These are phyloP conservation scores for Stegophylla sp. DNA, from an alignment of 2,888 invertebrate genomes.

Conservation along the genomic window DNA sequence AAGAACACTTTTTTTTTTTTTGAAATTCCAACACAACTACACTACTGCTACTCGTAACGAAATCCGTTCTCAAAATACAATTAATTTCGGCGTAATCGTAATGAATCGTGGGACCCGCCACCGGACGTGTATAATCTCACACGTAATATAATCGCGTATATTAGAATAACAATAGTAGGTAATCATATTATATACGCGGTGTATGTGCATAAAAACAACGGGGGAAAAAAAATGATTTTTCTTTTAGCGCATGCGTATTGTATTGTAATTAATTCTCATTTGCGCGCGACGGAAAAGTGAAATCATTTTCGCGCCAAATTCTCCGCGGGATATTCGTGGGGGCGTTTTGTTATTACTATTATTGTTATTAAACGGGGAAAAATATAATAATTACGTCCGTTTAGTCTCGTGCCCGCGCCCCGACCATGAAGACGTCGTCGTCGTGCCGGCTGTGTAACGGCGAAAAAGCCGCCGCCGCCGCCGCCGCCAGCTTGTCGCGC, in stretches of 20 bases:
- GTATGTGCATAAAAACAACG: constrained; percentile 6
- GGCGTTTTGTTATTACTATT: constrained; percentile 3
- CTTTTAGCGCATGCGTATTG: too few relatives aligned
- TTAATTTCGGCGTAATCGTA: too few relatives aligned
- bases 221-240: neutral
- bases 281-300: constrained; percentile 42
- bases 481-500: too few relatives aligned
- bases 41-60: constrained; percentile 13
- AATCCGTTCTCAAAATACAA: constrained; percentile 28
- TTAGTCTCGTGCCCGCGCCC: constrained; percentile 31
- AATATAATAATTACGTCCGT: neutral
- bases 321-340: constrained; percentile 19
- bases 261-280: too few relatives aligned
- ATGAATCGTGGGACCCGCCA: constrained; percentile 30
- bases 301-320: constrained; percentile 27
- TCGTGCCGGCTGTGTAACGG: constrained; percentile 34
- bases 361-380: too few relatives aligned
- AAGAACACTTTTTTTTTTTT: too few relatives aligned
- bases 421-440: constrained; percentile 39
- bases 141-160: constrained; percentile 26
- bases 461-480: neutral
- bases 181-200: neutral
- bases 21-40: neutral
- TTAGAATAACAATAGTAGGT: constrained; percentile 17
- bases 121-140: neutral